phyloP scores from a whole-genome alignment of 1,140 invertebrate species.

The Bilobella aurantiaca region DNA sequence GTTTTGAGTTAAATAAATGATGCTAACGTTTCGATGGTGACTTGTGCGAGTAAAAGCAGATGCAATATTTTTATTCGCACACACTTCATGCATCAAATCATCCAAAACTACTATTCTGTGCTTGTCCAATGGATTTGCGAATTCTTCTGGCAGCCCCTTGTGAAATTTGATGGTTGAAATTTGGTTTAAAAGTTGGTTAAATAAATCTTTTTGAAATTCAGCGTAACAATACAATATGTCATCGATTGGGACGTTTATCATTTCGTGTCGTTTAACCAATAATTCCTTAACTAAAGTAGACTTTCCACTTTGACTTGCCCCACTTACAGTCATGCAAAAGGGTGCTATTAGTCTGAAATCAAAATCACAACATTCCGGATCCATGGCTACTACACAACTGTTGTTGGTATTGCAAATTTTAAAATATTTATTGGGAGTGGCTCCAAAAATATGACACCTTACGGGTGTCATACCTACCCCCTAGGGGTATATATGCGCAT shows the following conservation, averaged over 20 bases:
- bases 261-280: neutral
- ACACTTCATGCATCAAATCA: slow-evolving; percentile 1
- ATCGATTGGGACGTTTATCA: neutral
- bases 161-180: slow-evolving; percentile 3
- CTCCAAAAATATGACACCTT: too few species aligned
- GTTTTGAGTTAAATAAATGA: neutral
- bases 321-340: neutral
- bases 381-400: neutral
- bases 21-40: neutral
- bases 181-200: too few species aligned
- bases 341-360: neutral
- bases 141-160: neutral
- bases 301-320: slow-evolving; percentile 9
- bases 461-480: too few species aligned
- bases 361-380: neutral
- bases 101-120: neutral
- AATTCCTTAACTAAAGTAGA: neutral
- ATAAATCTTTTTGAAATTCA: neutral
- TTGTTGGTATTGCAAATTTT: too few species aligned
- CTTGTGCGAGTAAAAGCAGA: neutral
- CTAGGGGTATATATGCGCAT: too few species aligned
- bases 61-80: neutral
- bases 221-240: slow-evolving; percentile 5
- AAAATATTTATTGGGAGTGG: too few species aligned
- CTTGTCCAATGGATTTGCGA: neutral